These are phyloP conservation scores for Neelides sp. DNA, from an alignment of 1,140 invertebrate species.

Conservation along the genomic window DNA sequence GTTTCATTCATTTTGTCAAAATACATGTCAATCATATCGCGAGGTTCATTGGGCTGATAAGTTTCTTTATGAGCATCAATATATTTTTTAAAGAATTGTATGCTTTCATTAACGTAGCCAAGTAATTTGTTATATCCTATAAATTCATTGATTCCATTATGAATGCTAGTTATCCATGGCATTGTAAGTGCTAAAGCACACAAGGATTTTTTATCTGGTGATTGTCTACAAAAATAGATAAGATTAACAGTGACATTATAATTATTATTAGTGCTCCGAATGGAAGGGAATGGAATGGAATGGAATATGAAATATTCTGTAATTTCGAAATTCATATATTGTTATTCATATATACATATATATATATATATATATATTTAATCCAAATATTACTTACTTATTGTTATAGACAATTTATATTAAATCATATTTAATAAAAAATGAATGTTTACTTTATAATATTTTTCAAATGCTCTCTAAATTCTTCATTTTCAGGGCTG, in stretches of 20 bases:
- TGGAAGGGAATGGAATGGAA: too few relatives aligned
- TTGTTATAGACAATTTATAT: too few relatives aligned
- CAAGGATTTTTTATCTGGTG: neutral
- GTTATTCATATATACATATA: too few relatives aligned
- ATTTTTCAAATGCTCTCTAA: neutral
- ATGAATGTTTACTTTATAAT: neutral
- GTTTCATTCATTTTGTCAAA: slow-evolving; percentile 8
- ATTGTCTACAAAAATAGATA: neutral
- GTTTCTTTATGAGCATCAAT: slow-evolving; percentile 9
- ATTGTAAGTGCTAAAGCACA: too few relatives aligned
- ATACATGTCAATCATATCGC: slow-evolving; percentile 14
- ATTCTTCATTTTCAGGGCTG: too few relatives aligned
- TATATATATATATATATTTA: too few relatives aligned
- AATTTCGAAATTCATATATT: too few relatives aligned
- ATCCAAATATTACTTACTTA: too few relatives aligned
- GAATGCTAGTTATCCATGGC: slow-evolving; percentile 13
- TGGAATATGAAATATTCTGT: too few relatives aligned
- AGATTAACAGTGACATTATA: neutral
- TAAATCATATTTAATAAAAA: neutral
- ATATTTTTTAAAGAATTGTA: neutral
- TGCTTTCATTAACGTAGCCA: neutral
- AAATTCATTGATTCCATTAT: neutral
- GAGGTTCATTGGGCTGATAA: neutral
- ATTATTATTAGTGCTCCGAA: too few relatives aligned
- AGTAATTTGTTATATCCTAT: slow-evolving; percentile 8